Evolutionary conservation across 2,888 invertebrate species (phyloP), one percentile per base, ranked within the genome.

Genomic region (Hypsopygia costalis): DNA sequence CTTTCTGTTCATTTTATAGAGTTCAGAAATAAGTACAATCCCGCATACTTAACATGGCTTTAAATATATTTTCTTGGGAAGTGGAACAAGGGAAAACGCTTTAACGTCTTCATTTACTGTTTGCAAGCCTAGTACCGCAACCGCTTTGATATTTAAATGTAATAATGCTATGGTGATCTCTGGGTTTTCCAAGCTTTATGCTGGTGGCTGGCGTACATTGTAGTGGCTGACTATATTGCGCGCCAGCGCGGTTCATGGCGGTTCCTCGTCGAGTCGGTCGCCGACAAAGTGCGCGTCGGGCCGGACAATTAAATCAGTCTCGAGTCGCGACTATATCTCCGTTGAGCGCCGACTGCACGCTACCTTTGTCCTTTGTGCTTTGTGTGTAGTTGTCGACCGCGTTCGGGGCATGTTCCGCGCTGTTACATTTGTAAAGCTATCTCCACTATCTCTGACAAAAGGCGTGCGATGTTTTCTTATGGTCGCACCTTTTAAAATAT

Each of bases 231-330:
- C 31, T 1, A 7, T 31, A 6, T 11, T 11, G 16, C 16, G 3
- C 3, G 16, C 16, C 16, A 16, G 16, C 16, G 16, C 16, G 16
- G n/a, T n/a, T n/a, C n/a, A n/a, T n/a, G n/a, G n/a, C 16, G 16
- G 2, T 16, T 3, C 4, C 2, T 16, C 16, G 31, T 10, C 12
- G 12, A 44, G 16, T 16, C 47, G 43, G 47, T 44, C 51, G 67
- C 71, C 77, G 76, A 79, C 81, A 81, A 82, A 81, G 80, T 67
- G 68, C 66, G 69, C 68, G 72, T 69, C 69, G 65, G 61, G 57
- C 55, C 62, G 62, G 63, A 81, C 81, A 78, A 78, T 82, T 73
- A 70, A 75, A 81, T 82, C 74, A 71, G 69, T 62, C n/a, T n/a
- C 66, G 67, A 70, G 69, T 63, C 67, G 67, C 68, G 74, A 76